phyloP scores from a whole-genome alignment of 2,113 vertebrate species.

The Onychorhynchus coronatus region DNA sequence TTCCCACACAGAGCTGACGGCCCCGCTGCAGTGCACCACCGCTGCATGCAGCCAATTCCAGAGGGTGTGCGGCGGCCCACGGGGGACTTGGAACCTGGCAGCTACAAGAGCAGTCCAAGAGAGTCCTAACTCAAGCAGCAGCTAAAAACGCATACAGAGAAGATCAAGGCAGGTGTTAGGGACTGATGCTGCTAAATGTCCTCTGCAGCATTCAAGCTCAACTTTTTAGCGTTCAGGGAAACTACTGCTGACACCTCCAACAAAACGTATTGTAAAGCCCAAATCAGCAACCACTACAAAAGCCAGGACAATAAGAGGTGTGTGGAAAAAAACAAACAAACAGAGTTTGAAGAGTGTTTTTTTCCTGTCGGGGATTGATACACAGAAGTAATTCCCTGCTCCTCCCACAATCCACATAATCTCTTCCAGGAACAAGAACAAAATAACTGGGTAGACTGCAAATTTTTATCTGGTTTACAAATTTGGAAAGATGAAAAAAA shows the following conservation, averaged over 20 bases:
- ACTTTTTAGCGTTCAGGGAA: fast-evolving
- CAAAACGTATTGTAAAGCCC: not conserved
- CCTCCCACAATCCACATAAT: constrained; percentile 2
- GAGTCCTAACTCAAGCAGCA: not conserved
- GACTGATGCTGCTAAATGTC: not conserved
- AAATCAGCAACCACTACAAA: not conserved
- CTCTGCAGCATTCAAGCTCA: not conserved
- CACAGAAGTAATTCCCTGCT: not conserved
- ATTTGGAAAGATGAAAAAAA: not conserved
- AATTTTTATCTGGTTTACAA: not conserved
- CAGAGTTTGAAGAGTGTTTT: not conserved
- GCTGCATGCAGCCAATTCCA: not conserved
- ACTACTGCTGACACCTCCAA: not conserved
- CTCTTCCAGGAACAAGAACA: not conserved
- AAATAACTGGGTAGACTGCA: not conserved
- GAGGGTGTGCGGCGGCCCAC: not conserved
- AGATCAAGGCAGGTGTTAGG: not conserved
- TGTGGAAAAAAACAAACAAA: not conserved
- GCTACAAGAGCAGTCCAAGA: not conserved
- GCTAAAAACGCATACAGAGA: not conserved
- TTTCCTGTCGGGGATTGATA: not conserved
- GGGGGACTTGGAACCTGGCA: not conserved
- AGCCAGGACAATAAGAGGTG: not conserved
- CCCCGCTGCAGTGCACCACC: not conserved
- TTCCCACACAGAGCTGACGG: fast-evolving